Conservation (phyloP, 2,888 invertebrate genomes). For the Drosophila engyochracea region DNA sequence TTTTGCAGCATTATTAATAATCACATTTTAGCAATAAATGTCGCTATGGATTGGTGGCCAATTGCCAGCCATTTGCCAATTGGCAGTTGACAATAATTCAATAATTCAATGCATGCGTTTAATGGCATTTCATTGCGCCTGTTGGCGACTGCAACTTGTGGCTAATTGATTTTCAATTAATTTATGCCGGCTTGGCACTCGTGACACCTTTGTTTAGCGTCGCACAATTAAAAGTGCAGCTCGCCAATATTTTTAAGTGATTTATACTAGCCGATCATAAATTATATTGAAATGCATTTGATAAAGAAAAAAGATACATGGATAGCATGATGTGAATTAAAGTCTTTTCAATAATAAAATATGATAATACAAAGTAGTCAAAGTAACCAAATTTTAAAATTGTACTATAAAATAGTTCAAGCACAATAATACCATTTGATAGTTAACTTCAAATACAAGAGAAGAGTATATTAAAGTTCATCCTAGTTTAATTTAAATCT, state of each 20-base stretch:
- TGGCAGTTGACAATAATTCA: constrained; percentile 79
- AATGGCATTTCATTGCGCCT: constrained; percentile 53
- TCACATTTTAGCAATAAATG: constrained; percentile 74
- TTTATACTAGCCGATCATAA: constrained; percentile 83
- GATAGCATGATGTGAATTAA: not conserved
- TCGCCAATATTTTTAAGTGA: constrained; percentile 67
- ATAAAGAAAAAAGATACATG: constrained; percentile 51
- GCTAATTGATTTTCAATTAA: constrained; percentile 82
- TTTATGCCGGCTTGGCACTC: constrained; percentile 66
- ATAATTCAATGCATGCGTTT: constrained; percentile 62
- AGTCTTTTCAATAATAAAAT: not conserved
- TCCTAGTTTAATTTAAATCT: not conserved
- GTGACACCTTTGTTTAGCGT: constrained; percentile 71
- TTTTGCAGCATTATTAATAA: constrained; percentile 60
- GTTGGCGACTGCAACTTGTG: constrained; percentile 22
- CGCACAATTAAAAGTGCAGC: constrained; percentile 67
- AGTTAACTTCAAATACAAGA: not conserved
- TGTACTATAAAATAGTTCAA: not conserved
- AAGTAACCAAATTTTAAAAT: not conserved
- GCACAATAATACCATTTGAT: not conserved
- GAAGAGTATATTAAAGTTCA: not conserved
- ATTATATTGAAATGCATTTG: constrained; percentile 79
- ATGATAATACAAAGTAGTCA: not conserved
- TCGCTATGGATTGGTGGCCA: constrained; percentile 76
- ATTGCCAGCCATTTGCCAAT: constrained; percentile 76